Base-by-base conservation (phyloP, 2,113 vertebrate species). In the Megalops atlanticus region DNA sequence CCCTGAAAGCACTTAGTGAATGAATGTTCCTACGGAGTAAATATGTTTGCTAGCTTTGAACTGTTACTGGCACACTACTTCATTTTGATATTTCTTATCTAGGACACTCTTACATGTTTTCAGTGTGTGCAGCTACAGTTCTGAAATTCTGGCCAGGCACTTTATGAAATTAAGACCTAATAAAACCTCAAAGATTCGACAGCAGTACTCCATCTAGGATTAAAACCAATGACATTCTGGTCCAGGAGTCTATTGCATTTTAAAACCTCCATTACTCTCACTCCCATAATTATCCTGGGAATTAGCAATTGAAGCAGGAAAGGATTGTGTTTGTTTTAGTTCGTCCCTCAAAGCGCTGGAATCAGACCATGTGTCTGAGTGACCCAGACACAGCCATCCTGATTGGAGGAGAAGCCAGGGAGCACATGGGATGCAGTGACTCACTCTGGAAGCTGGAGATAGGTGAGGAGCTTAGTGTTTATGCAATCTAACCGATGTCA, bases 361-460 rank as follows among this genome's bases (percentile, higher is more conserved):
- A 92, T 80, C 96, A 97, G 31, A 85, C 93, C 0, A 92, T 97
- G 94, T 97, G 96, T 89, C 90, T 96, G 86, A 94, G 89, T 85
- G 96, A 97, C 84, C 87, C 80, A 8, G 85, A 94, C 36, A 96
- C 95, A 0, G 96, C 93, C 85, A 76, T 98, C 87, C 87, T 97
- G 74, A 91, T 97, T 1, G 96, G 96, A 49, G 96, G 96, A 39
- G 94, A 96, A 88, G 90, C 92, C 1, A 73, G 81, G 0, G 74
- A 92, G 74, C 91, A 94, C 24, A 90, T 87, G 80, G 80, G 84
- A 78, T 95, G 95, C 89, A 85, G 88, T 52, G 96, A 98, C 88
- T 89, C 89, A 0, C 70, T 96, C 45, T 98, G 96, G 96, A 98
- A 96, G 84, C 89, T 97, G 18, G 95, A 98, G 88, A 91, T 95